Conservation (phyloP, 2,113 vertebrate genomes). For the Saiga tatarica region DNA sequence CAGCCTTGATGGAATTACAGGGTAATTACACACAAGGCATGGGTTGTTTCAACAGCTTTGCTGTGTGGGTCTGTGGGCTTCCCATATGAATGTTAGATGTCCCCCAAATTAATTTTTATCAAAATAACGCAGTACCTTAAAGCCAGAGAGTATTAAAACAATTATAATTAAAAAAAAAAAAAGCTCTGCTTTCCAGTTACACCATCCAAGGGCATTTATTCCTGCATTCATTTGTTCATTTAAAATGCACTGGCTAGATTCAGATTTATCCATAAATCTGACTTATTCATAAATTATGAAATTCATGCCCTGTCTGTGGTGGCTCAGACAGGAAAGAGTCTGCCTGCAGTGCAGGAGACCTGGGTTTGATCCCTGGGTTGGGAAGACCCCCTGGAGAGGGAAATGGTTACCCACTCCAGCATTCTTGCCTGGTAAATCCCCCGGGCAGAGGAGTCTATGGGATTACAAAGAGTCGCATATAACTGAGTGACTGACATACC, state of each 20-base stretch:
- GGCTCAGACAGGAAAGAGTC: not conserved
- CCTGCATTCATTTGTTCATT: not conserved
- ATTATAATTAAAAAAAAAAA: not conserved
- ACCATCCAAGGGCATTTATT: not conserved
- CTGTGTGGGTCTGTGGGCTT: slow-evolving; percentile 28
- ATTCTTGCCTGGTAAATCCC: not conserved
- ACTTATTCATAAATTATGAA: not conserved
- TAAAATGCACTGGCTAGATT: not conserved
- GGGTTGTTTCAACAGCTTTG: slow-evolving; percentile 51
- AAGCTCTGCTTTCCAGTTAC: not conserved
- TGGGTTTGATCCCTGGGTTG: not conserved
- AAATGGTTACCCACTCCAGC: not conserved
- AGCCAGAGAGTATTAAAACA: not conserved
- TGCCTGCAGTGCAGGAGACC: not conserved
- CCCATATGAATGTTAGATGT: not conserved
- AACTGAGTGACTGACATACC: not conserved
- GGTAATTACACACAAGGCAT: not conserved
- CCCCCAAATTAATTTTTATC: not conserved
- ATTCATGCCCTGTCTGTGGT: not conserved
- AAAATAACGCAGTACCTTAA: not conserved
- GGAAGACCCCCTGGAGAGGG: not conserved
- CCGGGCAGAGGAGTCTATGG: not conserved
- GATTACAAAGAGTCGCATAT: fast-evolving
- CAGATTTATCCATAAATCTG: not conserved
- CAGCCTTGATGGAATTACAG: slow-evolving; percentile 23